A percentile compares a stretch with the other conserved stretches of the same genome.
phyloP scores from a whole-genome alignment of 2,888 invertebrate genomes.

The Rhingia rostrata region DNA sequence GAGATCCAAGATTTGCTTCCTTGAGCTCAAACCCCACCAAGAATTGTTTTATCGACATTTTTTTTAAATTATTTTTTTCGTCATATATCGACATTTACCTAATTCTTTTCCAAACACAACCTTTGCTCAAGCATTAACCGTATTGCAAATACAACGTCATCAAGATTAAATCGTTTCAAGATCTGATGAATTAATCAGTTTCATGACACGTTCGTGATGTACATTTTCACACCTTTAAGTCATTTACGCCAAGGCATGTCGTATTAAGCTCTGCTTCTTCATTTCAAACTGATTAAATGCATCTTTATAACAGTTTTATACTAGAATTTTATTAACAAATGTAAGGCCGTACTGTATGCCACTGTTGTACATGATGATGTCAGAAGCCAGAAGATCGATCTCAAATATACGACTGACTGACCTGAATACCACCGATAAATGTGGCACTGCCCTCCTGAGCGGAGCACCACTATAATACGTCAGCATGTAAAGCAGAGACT shows the following conservation, averaged over 20 bases:
- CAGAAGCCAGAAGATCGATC: slow-evolving; percentile 58
- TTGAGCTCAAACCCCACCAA: too few relatives aligned
- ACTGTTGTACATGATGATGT: slow-evolving; percentile 21
- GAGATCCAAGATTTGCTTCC: too few relatives aligned
- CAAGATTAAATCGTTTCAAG: too few relatives aligned
- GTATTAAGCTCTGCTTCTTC: slow-evolving; percentile 4
- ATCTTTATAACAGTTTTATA: slow-evolving; percentile 22
- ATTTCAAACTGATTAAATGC: neutral
- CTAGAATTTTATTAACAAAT: slow-evolving; percentile 21
- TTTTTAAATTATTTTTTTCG: too few relatives aligned
- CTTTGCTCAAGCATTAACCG: too few relatives aligned
- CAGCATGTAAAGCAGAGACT: neutral
- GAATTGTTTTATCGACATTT: too few relatives aligned
- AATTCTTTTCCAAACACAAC: too few relatives aligned
- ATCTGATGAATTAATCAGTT: too few relatives aligned
- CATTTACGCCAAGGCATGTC: slow-evolving; percentile 5
- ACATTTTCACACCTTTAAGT: slow-evolving; percentile 46
- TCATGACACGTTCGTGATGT: slow-evolving; percentile 1
- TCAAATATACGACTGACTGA: slow-evolving; percentile 54
- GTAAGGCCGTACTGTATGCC: neutral
- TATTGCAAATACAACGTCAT: too few relatives aligned
- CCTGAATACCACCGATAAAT: slow-evolving; percentile 63
- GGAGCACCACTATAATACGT: neutral
- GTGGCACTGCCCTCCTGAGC: slow-evolving; percentile 52
- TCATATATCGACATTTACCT: too few relatives aligned